A percentile compares a stretch with the other conserved stretches of the same genome.
Evolutionary conservation across 2,888 invertebrate genomes (phyloP).

Genomic region (Aphodius granarius): DNA sequence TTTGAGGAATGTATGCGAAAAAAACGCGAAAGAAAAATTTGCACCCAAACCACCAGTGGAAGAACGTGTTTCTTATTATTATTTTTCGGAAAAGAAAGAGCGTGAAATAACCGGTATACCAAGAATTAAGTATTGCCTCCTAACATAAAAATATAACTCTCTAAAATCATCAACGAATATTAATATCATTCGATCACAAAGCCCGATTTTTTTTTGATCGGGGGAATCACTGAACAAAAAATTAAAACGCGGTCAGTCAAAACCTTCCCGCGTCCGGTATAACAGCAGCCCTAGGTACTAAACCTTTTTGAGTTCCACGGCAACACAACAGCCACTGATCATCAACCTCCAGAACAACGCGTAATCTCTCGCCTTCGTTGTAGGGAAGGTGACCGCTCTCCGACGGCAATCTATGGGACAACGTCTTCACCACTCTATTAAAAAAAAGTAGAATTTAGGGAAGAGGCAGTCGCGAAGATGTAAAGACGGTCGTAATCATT

Average conservation of each 20-base stretch:
- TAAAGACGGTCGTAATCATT: too few relatives aligned
- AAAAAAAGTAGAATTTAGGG: too few relatives aligned
- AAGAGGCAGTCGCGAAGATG: too few relatives aligned
- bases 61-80: too few relatives aligned
- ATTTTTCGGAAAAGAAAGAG: constrained; percentile 1
- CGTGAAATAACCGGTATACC: constrained; percentile 2
- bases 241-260: constrained; percentile 33
- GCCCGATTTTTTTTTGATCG: constrained; percentile 13
- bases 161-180: constrained; percentile 26
- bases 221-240: neutral
- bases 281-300: constrained; percentile 74
- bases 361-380: constrained; percentile 74
- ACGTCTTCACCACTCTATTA: constrained; percentile 72
- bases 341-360: constrained; percentile 75
- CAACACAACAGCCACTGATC: constrained; percentile 76
- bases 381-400: constrained; percentile 78
- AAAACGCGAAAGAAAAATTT: neutral
- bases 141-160: constrained; percentile 11
- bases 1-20: constrained; percentile 1
- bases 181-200: constrained; percentile 26
- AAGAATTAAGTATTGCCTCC: neutral
- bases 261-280: constrained; percentile 48
- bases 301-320: constrained; percentile 73
- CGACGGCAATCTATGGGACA: constrained; percentile 74
- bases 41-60: neutral